Evolutionary conservation across 2,888 invertebrate species (phyloP), one percentile per base, ranked within the genome.

Genomic region (Acronicta leporina): DNA sequence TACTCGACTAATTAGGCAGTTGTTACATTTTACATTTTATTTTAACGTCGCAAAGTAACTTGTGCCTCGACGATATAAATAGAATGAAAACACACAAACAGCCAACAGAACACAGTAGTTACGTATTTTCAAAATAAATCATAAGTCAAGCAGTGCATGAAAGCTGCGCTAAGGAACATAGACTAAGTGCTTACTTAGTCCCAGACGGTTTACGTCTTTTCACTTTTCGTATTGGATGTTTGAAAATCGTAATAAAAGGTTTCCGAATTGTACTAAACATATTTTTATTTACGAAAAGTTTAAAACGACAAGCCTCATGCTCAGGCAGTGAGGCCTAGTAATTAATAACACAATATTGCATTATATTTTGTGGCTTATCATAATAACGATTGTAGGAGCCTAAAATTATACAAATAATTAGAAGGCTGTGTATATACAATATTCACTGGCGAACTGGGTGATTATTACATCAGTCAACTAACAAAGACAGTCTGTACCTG

Each of bases 71-170:
- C 40, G n/a, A 16, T 51, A 60, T 51, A 63, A 82, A 81, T 81
- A 86, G 68, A 74, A 80, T 80, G 67, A 73, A 77, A 75, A 72
- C 70, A 75, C 72, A 70, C 65, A 60, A 67, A 53, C 63, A 69
- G 72, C 63, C 53, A 51, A 71, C 80, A 77, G 73, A 50, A 70
- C 79, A 75, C 77, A 71, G 70, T 75, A 64, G 52, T 73, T 77
- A 77, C 75, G 79, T 84, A 81, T 86, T 86, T 87, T 79, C 80
- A 78, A 83, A 85, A 84, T 88, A 87, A 88, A 89, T 88, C 88
- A 88, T 85, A 83, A 82, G 83, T 77, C 82, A 80, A 83, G 83
- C 87, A 84, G 83, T 79, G 87, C 89, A 85, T 88, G 84, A 87
- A 88, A 88, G 81, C 82, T 81, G 81, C 76, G 77, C 73, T 71